A percentile compares a stretch with the other conserved stretches of the same genome.
These are phyloP conservation scores for Hydrozoanthus tunicans DNA, from an alignment of 64 coral and sea anemone genomes.

Conservation along the genomic window DNA sequence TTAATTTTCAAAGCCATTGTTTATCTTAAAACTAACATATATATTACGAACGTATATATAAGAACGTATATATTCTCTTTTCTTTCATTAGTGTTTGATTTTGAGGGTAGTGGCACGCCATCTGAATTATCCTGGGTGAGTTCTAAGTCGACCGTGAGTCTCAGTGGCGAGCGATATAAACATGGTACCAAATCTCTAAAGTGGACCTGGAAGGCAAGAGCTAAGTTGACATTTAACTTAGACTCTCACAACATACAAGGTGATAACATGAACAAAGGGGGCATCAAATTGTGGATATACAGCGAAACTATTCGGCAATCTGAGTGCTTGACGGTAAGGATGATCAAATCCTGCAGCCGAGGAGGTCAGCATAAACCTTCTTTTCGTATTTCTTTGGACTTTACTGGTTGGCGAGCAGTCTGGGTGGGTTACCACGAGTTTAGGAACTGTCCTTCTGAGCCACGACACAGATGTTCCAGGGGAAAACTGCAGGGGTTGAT, in stretches of 20 bases:
- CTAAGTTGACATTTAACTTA: background rate
- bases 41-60: no score
- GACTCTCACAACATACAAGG: background rate
- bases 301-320: background rate
- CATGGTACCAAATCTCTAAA: conserved; percentile 18
- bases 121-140: background rate
- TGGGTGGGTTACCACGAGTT: conserved; percentile 57
- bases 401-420: conserved; percentile 53
- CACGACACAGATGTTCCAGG: no score
- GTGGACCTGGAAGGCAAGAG: background rate
- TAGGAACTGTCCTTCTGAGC: background rate
- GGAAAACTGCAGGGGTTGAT: background rate
- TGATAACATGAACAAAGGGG: background rate
- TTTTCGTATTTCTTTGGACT: no score
- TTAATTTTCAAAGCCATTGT: no score
- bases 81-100: background rate
- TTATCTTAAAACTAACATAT: no score
- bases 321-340: background rate
- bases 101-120: background rate
- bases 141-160: background rate
- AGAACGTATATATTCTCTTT: background rate
- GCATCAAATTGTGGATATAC: conserved; percentile 19
- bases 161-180: conserved; percentile 22
- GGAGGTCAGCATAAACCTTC: no score
- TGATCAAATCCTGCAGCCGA: background rate